Base-by-base conservation (phyloP, 2,113 vertebrate genomes). In the Callospermophilus lateralis region DNA sequence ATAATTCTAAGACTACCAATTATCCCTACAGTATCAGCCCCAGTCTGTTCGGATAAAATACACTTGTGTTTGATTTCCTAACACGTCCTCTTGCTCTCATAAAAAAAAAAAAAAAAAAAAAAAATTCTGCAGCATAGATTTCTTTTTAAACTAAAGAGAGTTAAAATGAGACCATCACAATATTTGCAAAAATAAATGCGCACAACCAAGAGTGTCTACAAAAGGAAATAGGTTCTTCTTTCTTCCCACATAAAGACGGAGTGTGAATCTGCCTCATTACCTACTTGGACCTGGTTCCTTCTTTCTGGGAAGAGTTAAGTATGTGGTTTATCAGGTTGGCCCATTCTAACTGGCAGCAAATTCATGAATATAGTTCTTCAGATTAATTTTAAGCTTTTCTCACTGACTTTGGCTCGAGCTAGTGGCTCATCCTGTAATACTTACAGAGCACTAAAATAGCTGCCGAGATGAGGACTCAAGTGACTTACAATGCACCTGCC, bases 301-400 rank as follows among this genome's bases (percentile, higher is more conserved):
- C 17, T 37, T 58, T 74, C 30, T 70, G 42, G 48, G 55, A 73
- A 87, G 22, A 45, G 48, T 42, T 30, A 45, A 65, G 3, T 87
- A 4, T 42, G 11, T 34, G n/a, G n/a, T 87, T 94, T 67, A 67
- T n/a, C 1, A 63, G 53, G 4, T 1, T 81, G n/a, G 73, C 22
- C 32, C 9, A 45, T 53, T 76, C 16, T 63, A 34, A 84, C 9
- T 61, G 76, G n/a, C 78, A 86, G n/a, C 2, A 48, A 24, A 61
- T 53, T 63, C 51, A 92, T 68, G 24, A 95, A 89, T 89, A 70
- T 83, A 65, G 39, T n/a, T 84, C 68, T 84, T 90, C 65, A 84
- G 37, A 78, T 90, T 90, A 15, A 37, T 96, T 88, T 96, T 95
- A 45, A 78, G 20, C 32, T 77, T 74, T 90, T 42, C 4, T 85